Evolutionary conservation across 2,113 vertebrate species (phyloP), one percentile per base, ranked within the genome.

Genomic region (Tursiops truncatus): DNA sequence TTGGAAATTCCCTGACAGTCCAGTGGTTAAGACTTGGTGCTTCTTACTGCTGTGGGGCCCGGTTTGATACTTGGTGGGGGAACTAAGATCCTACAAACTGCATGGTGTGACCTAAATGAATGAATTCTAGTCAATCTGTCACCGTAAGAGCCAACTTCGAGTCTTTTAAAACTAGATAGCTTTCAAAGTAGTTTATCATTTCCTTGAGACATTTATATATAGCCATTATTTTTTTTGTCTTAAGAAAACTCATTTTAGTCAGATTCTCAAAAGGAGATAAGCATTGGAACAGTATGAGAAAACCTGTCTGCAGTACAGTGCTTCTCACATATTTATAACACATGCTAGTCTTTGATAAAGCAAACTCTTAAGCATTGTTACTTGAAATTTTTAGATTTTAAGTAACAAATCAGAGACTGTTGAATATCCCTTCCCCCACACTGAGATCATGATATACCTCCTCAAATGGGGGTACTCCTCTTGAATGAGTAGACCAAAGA

Each of bases 321-420:
- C 63, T 70, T 94, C 15, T 87, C 9, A 21, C 25, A 1, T n/a
- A 60, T 92, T 94, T 63, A 47, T 81, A 41, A 53, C 14, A 58
- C 68, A 41, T 38, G 20, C 65, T 80, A 13, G 14, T 36, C 28
- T 95, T 47, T 60, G 50, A 87, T 31, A 92, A 97, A 84, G 31
- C 41, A 68, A 14, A 47, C 60, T 23, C 25, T 68, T 85, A n/a
- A 6, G 25, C 21, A 21, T 21, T 47, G 18, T 23, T n/a, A 84
- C 11, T 56, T 44, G 23, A 77, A 67, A 73, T 38, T 74, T 67
- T 26, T 44, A 82, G 7, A 73, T 41, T 36, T 71, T 62, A 41
- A 89, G 8, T 60, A 58, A 56, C 74, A 82, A 50, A 60, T 41
- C n/a, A 8, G 26, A 88, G 8, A 63, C 36, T 3, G n/a, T 17